Percentiles rank a stretch among this genome's conserved stretches.
Evolutionary conservation across 2,888 invertebrate genomes (phyloP).

Genomic region (Monopis laevigella): DNA sequence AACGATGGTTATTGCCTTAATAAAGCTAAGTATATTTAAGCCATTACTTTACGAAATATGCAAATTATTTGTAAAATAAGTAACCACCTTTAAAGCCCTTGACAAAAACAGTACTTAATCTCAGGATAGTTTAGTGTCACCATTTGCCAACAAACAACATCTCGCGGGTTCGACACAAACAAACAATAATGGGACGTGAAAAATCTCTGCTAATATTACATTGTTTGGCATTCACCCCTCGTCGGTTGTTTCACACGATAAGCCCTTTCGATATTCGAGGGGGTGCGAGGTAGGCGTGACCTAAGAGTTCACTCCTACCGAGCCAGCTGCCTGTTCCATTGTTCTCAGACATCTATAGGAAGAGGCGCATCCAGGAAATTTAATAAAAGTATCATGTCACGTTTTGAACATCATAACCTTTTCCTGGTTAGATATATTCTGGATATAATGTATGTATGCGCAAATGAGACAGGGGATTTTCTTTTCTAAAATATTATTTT

Average conservation of each 20-base stretch:
- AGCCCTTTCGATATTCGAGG: conserved; percentile 38
- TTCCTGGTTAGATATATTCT: too few relatives aligned
- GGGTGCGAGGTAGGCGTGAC: conserved; percentile 17
- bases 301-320: conserved; percentile 38
- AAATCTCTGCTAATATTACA: conserved; percentile 48
- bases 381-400: conserved; percentile 31
- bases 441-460: too few relatives aligned
- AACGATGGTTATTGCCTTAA: too few relatives aligned
- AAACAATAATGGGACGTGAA: conserved; percentile 38
- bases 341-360: conserved; percentile 39
- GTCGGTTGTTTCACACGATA: conserved; percentile 47
- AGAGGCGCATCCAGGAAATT: conserved; percentile 39
- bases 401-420: conserved; percentile 28
- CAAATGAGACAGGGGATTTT: too few relatives aligned
- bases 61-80: too few relatives aligned
- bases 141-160: conserved; percentile 40
- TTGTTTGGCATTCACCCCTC: conserved; percentile 47
- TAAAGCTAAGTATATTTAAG: too few relatives aligned
- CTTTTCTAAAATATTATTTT: too few relatives aligned
- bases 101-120: conserved; percentile 47
- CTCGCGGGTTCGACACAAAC: conserved; percentile 19
- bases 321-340: conserved; percentile 41
- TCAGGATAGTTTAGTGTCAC: conserved; percentile 37
- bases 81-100: too few relatives aligned
- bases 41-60: too few relatives aligned